Base-by-base conservation (phyloP, 2,113 vertebrate species). In the Ptychochromis oligacanthus region DNA sequence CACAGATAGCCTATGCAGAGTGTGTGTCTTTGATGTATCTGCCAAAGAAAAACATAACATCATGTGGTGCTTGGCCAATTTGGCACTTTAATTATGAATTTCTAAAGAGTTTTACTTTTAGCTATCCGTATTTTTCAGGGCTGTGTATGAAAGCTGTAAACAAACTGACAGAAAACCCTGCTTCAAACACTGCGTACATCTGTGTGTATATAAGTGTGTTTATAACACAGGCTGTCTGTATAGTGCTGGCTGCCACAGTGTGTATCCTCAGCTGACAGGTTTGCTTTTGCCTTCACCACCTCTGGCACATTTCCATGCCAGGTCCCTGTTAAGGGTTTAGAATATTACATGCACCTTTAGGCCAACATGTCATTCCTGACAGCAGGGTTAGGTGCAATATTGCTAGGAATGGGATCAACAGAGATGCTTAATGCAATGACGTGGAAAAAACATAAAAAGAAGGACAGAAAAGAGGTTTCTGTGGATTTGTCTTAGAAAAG, bases 401-500 rank as follows among this genome's bases (percentile, higher is more conserved):
- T 26, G 43, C 62, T 67, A 65, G 36, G 36, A 65, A 65, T n/a
- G 15, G 4, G 4, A 46, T 67, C 38, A 67, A 67, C 22, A 46
- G 38, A 67, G 38, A 67, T 1, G 4, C 62, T 67, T 17, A 67
- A 67, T 18, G 38, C 38, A 67, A 38, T 26, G 62, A 11, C 9
- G 38, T 40, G 38, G 3, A 46, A 67, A 67, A 67, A 67, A 46
- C 14, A 26, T 26, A 22, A 18, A 36, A 36, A 36, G 22, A n/a
- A 65, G n/a, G 43, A 46, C 38, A 26, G 22, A 17, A 67, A 67
- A 67, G 22, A 26, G 43, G 22, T 67, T 46, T 67, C 38, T 46
- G 38, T 67, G 62, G 62, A 65, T 67, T 67, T 46, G 38, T 67
- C 22, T 67, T 46, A 46, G 62, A 46, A 67, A 46, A 67, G 62